Conservation (phyloP, 2,888 invertebrate genomes). For the Hypolimnas misippus region DNA sequence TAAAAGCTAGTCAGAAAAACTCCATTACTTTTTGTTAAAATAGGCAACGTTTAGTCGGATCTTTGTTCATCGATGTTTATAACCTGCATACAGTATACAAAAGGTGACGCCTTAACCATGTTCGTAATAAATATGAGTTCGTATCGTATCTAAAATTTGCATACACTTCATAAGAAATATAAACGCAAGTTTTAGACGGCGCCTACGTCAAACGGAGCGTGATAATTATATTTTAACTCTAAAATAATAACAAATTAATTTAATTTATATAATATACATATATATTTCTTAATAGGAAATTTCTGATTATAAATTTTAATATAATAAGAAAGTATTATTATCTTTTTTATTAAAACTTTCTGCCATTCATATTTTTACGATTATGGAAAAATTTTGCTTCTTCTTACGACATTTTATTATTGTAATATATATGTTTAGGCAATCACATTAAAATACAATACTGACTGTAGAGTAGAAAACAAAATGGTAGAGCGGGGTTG, state of each 20-base stretch:
- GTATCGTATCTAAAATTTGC: conserved; percentile 36
- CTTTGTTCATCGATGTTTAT: not conserved
- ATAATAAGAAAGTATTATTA: too few species aligned
- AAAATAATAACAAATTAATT: conserved; percentile 10
- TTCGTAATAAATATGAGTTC: conserved; percentile 36
- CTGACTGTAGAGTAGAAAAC: too few species aligned
- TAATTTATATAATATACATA: too few species aligned
- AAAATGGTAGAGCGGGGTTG: too few species aligned
- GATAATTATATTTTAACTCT: conserved; percentile 14
- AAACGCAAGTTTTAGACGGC: conserved; percentile 27
- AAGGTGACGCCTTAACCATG: conserved; percentile 41
- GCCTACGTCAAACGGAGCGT: conserved; percentile 17
- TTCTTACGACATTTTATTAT: too few species aligned
- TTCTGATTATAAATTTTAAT: too few species aligned
- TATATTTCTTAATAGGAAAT: too few species aligned
- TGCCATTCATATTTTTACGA: too few species aligned
- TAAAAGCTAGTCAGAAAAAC: not conserved
- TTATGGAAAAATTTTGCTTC: too few species aligned
- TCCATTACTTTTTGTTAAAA: not conserved
- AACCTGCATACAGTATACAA: conserved; percentile 4
- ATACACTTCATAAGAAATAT: conserved; percentile 33
- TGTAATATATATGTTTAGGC: too few species aligned
- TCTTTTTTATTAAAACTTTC: too few species aligned
- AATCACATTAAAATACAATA: too few species aligned
- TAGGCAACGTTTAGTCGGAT: not conserved